Evolutionary conservation across 1,140 invertebrate genomes (phyloP), one percentile per base, ranked within the genome.

Genomic region (Drosophila seguyi): DNA sequence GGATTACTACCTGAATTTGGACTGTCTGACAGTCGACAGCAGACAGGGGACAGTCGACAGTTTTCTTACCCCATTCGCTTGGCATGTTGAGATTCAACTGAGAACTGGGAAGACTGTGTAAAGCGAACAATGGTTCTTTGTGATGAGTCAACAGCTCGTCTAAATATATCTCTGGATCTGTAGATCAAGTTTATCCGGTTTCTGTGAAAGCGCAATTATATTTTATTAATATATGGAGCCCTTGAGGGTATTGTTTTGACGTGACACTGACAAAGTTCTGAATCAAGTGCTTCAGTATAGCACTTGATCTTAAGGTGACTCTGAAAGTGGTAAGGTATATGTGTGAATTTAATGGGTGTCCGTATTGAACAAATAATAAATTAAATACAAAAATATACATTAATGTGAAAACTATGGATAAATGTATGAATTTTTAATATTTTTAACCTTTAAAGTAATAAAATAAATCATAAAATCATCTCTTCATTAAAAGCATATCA

Each of bases 31-130:
- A 38, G 31, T 2, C 13, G 25, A 10, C 29, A 31, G 29, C 29
- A 8, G n/a, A n/a, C n/a, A n/a, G n/a, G n/a, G n/a, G 29, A 31
- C 8, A 31, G 29, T 10, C 29, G 29, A 34, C 31, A 25, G n/a
- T 4, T 22, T 2, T 10, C 39, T 73, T 36, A 72, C 67, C 67
- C 67, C 67, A 73, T 72, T 62, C 34, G 39, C 71, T 48, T n/a
- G 69, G 57, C 71, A 74, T 74, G 68, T 41, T 74, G 69, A 13
- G 68, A 67, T 50, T 16, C n/a, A 55, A 72, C 69, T 59, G 36
- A 47, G 36, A 20, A 20, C n/a, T 29, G n/a, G 25, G 6, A 14
- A 3, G 8, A 42, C n/a, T 22, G 8, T 14, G 22, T 4, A n/a
- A n/a, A 8, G 4, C n/a, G 10, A 60, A 41, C 22, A 66, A 76